Percentiles rank a stretch among this genome's conserved stretches.
phyloP scores from a whole-genome alignment of 2,113 vertebrate genomes.

The Laticauda laticaudata region DNA sequence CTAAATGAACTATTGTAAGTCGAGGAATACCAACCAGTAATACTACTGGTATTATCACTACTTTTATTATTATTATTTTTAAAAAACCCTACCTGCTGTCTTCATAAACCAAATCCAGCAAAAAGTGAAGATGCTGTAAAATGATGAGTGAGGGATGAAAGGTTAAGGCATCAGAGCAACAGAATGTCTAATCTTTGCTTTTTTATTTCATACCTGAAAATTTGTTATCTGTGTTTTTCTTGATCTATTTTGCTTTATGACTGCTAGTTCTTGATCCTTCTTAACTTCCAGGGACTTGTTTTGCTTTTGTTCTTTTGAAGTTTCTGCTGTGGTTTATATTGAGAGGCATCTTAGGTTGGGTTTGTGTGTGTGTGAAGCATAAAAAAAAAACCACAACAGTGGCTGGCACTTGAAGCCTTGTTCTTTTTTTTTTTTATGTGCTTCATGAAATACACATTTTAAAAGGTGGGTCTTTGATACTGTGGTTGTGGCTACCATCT shows the following conservation, averaged over 20 bases:
- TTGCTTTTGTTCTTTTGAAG: background rate
- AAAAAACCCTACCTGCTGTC: background rate
- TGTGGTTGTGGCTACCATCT: background rate
- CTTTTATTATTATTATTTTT: background rate
- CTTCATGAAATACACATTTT: background rate
- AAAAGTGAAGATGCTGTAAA: background rate
- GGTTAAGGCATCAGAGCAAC: background rate
- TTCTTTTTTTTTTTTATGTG: background rate
- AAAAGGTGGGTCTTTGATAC: background rate
- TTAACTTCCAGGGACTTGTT: fast-evolving
- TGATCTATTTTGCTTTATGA: background rate
- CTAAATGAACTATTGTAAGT: background rate
- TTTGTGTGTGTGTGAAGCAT: background rate
- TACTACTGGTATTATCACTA: background rate
- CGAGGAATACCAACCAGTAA: background rate
- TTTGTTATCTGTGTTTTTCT: background rate
- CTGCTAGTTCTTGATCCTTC: background rate
- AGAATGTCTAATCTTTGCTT: background rate
- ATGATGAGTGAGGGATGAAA: background rate
- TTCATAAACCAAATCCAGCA: background rate
- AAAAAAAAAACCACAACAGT: background rate
- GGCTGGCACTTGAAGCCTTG: background rate
- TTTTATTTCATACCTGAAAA: background rate
- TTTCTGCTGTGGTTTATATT: background rate
- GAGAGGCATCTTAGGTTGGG: background rate